Base-by-base conservation (phyloP, 2,113 vertebrate species). In the Antigone vipio region DNA sequence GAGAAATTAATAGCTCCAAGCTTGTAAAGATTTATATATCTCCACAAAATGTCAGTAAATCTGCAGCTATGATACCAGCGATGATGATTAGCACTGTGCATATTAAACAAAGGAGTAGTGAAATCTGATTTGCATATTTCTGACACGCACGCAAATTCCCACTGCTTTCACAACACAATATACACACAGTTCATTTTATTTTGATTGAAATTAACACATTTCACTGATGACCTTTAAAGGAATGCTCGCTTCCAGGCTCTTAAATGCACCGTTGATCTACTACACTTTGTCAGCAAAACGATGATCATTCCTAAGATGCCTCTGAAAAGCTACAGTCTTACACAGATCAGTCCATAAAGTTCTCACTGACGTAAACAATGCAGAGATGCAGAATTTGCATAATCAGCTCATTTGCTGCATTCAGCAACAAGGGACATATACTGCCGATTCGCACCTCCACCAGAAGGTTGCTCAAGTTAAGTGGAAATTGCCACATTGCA, bases 201-300 rank as follows among this genome's bases (percentile, higher is more conserved):
- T 94, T 91, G 45, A 96, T 96, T 95, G 94, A 93, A 94, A 95
- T 64, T 58, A 93, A 89, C 75, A 89, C 55, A 73, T 92, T 96
- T 85, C 81, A 93, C 56, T 79, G 88, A 89, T 93, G 88, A 95
- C 81, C 91, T 95, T 95, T 94, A 82, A 91, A 78, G 55, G 74
- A 90, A 92, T 5, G 20, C 64, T 79, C 5, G 6, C 50, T 94
- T 95, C 64, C 50, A 89, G 80, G 67, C 30, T 74, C 50, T 84
- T 76, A 71, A 84, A 90, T 17, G 62, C 88, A 82, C 35, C 88
- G 58, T 14, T 75, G 72, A 95, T 92, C 55, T 64, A 56, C 34
- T 42, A 66, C 19, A 67, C 50, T 78, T 88, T 77, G 91, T 96
- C 96, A 96, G 90, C 89, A 94, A 86, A 91, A 93, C 85, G 96